Base-by-base conservation (phyloP, 2,888 invertebrate species). In the Hydriomena furcata region DNA sequence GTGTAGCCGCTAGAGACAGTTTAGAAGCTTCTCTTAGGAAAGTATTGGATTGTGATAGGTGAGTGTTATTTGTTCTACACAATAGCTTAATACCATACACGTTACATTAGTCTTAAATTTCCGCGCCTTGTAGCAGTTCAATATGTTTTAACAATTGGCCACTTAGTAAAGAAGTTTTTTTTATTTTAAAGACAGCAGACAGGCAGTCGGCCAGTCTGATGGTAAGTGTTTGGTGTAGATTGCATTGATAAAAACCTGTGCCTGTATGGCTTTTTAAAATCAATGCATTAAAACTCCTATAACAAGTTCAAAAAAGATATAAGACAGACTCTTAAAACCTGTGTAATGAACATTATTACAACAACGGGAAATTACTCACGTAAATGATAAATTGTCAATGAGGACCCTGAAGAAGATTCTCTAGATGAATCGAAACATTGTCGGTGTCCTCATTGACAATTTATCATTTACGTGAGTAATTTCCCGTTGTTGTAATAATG, bases 11-110 rank as follows among this genome's bases (percentile, higher is more conserved):
- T 34, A 93, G 94, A 63, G 95, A 95, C 63, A 95, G 94, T 76
- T 93, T 96, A 43, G 94, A 94, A 70, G 86, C 91, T 17, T 94
- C 94, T 13, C 87, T 96, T 36, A 91, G 92, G 52, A 91, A 92
- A 61, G 93, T 95, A 46, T 83, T 96, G 52, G 94, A 94, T 76
- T 92, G 91, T 68, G 93, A 95, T 71, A 94, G 93, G 95, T 95
- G 86, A 79, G 83, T 75, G 46, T 50, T 49, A 43, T 44, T 48
- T 20, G 31, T 44, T 42, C 21, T 27, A 23, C 42, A 34, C 40
- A 24, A 36, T 54, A 57, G 59, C 55, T 59, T 49, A n/a, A 23
- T 28, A 48, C 47, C 35, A 50, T 55, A 59, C 55, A 58, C 37
- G 32, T 57, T 52, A 58, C 56, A 47, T 56, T 32, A 48, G 52